phyloP scores from a whole-genome alignment of 2,888 invertebrate species.

The Entomobrya proxima region DNA sequence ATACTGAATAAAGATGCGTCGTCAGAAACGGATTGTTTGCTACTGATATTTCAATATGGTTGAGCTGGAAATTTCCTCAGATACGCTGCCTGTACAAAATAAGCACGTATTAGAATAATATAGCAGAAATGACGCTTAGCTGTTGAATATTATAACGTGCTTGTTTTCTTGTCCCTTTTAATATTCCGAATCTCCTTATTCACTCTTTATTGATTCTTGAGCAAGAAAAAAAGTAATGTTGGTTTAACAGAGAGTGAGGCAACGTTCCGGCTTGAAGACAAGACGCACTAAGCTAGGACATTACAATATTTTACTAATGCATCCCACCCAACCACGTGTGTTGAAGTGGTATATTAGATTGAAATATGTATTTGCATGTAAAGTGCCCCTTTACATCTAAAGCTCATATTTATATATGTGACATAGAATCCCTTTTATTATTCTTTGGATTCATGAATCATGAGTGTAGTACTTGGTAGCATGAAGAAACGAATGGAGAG shows the following conservation, averaged over 20 bases:
- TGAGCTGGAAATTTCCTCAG: background rate
- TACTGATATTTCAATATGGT: background rate
- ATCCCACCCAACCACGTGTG: slow-evolving; percentile 13
- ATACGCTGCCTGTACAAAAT: background rate
- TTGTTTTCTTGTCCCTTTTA: background rate
- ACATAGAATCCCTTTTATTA: slow-evolving; percentile 13
- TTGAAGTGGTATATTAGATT: slow-evolving; percentile 16
- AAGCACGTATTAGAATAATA: too few relatives aligned
- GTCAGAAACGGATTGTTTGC: background rate
- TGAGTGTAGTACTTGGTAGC: background rate
- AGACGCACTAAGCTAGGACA: background rate
- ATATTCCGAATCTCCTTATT: background rate
- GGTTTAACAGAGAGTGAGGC: background rate
- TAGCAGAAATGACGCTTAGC: background rate
- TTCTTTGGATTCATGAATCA: slow-evolving; percentile 18
- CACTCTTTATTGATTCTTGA: slow-evolving; percentile 30
- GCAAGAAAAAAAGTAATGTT: background rate
- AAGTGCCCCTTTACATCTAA: too few relatives aligned
- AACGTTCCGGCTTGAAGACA: background rate
- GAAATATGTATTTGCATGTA: background rate
- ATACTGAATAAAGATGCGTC: background rate
- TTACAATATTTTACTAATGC: background rate
- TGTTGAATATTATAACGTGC: background rate
- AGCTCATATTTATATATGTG: background rate
- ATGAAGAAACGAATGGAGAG: background rate